These are phyloP conservation scores for Drosophila kikkawai DNA, from an alignment of 1,140 invertebrate genomes.

Conservation along the genomic window DNA sequence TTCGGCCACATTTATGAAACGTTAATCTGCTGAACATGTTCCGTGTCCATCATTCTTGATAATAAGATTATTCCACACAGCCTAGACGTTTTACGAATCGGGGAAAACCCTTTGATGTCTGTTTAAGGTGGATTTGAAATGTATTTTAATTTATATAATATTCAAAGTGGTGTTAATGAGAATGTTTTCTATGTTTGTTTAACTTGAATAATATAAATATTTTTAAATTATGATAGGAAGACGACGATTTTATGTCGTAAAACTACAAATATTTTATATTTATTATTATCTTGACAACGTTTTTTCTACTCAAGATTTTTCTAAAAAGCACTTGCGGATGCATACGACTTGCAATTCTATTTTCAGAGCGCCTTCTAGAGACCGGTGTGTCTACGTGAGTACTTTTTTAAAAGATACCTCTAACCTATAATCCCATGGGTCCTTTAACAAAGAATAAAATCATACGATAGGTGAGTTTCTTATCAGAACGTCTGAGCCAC, in stretches of 20 bases:
- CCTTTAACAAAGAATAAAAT: constrained; percentile 9
- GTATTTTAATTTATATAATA: too few relatives aligned
- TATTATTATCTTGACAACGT: too few relatives aligned
- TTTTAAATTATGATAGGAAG: too few relatives aligned
- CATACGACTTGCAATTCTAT: constrained; percentile 18
- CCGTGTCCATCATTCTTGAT: neutral
- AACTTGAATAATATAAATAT: too few relatives aligned
- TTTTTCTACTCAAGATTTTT: too few relatives aligned
- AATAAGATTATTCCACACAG: neutral
- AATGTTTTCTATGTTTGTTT: too few relatives aligned
- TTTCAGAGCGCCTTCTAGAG: neutral
- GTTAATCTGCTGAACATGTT: constrained; percentile 9
- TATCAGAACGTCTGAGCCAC: constrained; percentile 31
- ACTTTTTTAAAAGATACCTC: neutral
- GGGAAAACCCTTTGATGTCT: too few relatives aligned
- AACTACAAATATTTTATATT: too few relatives aligned
- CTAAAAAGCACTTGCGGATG: neutral
- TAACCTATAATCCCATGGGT: neutral
- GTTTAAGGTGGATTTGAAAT: too few relatives aligned
- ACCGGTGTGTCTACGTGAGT: neutral
- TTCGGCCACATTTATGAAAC: constrained; percentile 3
- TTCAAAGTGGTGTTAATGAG: too few relatives aligned
- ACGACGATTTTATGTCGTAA: too few relatives aligned
- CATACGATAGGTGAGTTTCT: constrained; percentile 37
- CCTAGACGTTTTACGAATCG: too few relatives aligned